Evolutionary conservation across 2,888 invertebrate species (phyloP).

Genomic region (Drosophila lutescens): DNA sequence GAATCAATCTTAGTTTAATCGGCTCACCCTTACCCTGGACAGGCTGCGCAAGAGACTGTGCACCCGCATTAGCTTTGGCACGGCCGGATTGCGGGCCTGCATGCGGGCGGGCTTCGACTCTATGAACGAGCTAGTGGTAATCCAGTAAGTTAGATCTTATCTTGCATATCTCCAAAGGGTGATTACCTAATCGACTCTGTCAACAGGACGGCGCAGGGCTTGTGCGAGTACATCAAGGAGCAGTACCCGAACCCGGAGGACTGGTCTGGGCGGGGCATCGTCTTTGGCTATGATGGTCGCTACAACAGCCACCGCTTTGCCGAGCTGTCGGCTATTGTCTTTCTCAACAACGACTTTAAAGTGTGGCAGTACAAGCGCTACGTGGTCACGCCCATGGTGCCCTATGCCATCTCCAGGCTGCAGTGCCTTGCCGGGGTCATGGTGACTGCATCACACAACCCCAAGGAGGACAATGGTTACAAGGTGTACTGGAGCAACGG

Average conservation of each 20-base stretch:
- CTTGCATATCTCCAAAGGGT: background rate
- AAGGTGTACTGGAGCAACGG: constrained; percentile 99
- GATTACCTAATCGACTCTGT: background rate
- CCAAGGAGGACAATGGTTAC: constrained; percentile 97
- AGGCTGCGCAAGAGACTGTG: constrained; percentile 87
- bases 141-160: constrained; percentile 86
- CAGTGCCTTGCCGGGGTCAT: constrained; percentile 94
- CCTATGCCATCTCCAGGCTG: constrained; percentile 91
- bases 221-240: constrained; percentile 90
- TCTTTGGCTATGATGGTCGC: constrained; percentile 96
- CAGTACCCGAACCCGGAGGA: constrained; percentile 85
- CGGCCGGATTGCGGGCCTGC: constrained; percentile 94
- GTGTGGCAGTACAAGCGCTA: constrained; percentile 92
- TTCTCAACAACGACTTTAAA: constrained; percentile 89
- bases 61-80: constrained; percentile 93
- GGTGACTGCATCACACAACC: constrained; percentile 98
- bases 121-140: constrained; percentile 98
- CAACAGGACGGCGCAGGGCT: constrained; percentile 91
- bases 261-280: constrained; percentile 88
- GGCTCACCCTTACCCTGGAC: background rate
- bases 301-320: constrained; percentile 94
- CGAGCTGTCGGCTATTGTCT: constrained; percentile 93
- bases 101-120: constrained; percentile 97
- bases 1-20: background rate
- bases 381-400: constrained; percentile 97